Evolutionary conservation across 1,140 invertebrate species (phyloP), one percentile per base, ranked within the genome.

Genomic region (Thrips palmi): DNA sequence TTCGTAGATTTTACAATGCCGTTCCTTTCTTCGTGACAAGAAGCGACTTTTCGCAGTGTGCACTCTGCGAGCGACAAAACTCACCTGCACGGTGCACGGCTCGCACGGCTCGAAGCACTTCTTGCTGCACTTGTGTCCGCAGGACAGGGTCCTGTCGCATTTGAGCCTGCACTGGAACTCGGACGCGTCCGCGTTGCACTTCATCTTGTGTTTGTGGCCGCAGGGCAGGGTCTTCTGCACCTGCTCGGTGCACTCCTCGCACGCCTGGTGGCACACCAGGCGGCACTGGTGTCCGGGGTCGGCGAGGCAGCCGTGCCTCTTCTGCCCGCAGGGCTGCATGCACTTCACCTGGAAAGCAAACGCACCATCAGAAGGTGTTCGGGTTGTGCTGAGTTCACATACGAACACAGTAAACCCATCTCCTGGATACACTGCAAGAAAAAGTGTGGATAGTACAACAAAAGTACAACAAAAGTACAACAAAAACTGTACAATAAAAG

Each of bases 391-490:
- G n/a, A n/a, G n/a, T n/a, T n/a, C n/a, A n/a, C n/a, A n/a, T n/a
- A n/a, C n/a, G n/a, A n/a, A n/a, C n/a, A n/a, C n/a, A n/a, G n/a
- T n/a, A n/a, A n/a, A n/a, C n/a, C n/a, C n/a, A n/a, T n/a, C n/a
- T n/a, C n/a, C n/a, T n/a, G n/a, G n/a, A n/a, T 36, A 49, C 63
- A 65, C 64, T 68, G 48, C 42, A 62, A 59, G 40, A 42, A 39
- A 47, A 23, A 37, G 21, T 29, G 33, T 8, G 12, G 27, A 39
- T 35, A 33, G 33, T 22, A 22, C 25, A 44, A 12, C n/a, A n/a
- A 35, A 39, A 20, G 34, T 28, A 38, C 14, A 37, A 20, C n/a
- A n/a, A n/a, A n/a, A n/a, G n/a, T n/a, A n/a, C n/a, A n/a, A n/a
- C n/a, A n/a, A n/a, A n/a, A n/a, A n/a, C n/a, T n/a, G n/a, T n/a